Base-by-base conservation (phyloP, 2,113 vertebrate genomes). In the Rhabdornis inornatus region DNA sequence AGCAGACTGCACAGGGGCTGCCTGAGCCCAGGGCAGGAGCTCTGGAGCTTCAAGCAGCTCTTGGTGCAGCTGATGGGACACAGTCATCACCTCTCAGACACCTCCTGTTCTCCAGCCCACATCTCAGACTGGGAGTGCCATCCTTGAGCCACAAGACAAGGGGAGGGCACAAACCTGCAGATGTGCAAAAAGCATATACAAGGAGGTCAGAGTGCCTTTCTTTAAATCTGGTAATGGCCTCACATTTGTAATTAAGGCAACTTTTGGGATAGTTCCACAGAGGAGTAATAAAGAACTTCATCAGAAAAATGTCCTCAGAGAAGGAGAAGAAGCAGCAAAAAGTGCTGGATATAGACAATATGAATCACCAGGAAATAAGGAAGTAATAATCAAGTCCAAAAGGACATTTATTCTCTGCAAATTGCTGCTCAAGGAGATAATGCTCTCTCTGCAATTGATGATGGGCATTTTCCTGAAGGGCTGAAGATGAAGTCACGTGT, bases 351-450 rank as follows among this genome's bases (percentile, higher is more conserved):
- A 71, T 23, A 79, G 65, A 63, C 60, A 90, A 18, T 74, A 66
- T 28, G 55, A 88, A 89, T 78, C 13, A 6, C 82, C 70, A 83
- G 90, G 81, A 94, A 96, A 95, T 59, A 74, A 95, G 76, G 90
- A 87, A 65, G 57, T 66, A 81, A 92, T 72, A 87, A 92, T 91
- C 79, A 33, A 33, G 70, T 87, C 40, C 78, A 55, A 92, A 86
- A 97, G 68, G 39, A 42, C 83, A 82, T 95, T 89, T 85, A 86
- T 82, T 75, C 66, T 88, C 94, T 86, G 72, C 59, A 78, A 89
- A 94, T 92, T 78, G 81, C 93, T 91, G 79, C 90, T 96, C 61
- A 70, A 76, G 59, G 47, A 90, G 88, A 89, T 90, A 79, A 94
- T 78, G 66, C 68, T 56, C n/a, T 77, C 77, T 70, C 94, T 83